A percentile compares a stretch with the other conserved stretches of the same genome.
Conservation (phyloP, 2,888 invertebrate genomes). For the Cynaeus angustus region DNA sequence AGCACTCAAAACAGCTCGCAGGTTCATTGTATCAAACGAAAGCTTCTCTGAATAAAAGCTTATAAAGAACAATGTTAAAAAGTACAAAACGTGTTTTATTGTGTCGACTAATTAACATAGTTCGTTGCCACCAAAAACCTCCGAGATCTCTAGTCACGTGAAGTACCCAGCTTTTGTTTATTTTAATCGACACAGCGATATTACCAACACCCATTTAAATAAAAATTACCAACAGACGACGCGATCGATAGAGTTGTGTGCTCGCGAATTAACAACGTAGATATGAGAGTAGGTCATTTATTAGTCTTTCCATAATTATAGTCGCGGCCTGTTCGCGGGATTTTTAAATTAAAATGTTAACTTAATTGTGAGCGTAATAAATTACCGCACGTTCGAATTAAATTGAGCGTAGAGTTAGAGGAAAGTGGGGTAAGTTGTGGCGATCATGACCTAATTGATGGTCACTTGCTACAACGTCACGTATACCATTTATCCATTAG, state of each 20-base stretch:
- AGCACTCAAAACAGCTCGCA: slow-evolving; percentile 15
- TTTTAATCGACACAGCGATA: not conserved
- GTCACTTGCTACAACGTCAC: not conserved
- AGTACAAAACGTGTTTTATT: slow-evolving; percentile 59
- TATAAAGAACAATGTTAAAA: slow-evolving; percentile 47
- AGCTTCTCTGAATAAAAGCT: slow-evolving; percentile 35
- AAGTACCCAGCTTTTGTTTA: not conserved
- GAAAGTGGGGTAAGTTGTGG: slow-evolving; percentile 11
- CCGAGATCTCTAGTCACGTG: slow-evolving; percentile 9
- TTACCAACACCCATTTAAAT: slow-evolving; percentile 1
- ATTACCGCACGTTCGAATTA: slow-evolving; percentile 21
- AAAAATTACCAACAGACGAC: slow-evolving; percentile 6
- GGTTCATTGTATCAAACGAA: slow-evolving; percentile 37
- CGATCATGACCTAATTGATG: slow-evolving; percentile 15
- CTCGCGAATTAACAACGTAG: slow-evolving; percentile 31
- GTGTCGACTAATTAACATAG: slow-evolving; percentile 62
- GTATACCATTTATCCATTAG: slow-evolving; percentile 13
- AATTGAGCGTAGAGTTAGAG: slow-evolving; percentile 20
- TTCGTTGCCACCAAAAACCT: slow-evolving; percentile 59
- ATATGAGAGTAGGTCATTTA: slow-evolving; percentile 38
- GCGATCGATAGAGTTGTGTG: slow-evolving; percentile 13
- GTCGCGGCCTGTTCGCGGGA: slow-evolving; percentile 25
- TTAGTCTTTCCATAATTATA: slow-evolving; percentile 37
- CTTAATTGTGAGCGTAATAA: slow-evolving; percentile 37
- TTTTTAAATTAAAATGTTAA: slow-evolving; percentile 42